Evolutionary conservation across 2,888 invertebrate species (phyloP), one percentile per base, ranked within the genome.

Genomic region (Geotrupes spiniger): DNA sequence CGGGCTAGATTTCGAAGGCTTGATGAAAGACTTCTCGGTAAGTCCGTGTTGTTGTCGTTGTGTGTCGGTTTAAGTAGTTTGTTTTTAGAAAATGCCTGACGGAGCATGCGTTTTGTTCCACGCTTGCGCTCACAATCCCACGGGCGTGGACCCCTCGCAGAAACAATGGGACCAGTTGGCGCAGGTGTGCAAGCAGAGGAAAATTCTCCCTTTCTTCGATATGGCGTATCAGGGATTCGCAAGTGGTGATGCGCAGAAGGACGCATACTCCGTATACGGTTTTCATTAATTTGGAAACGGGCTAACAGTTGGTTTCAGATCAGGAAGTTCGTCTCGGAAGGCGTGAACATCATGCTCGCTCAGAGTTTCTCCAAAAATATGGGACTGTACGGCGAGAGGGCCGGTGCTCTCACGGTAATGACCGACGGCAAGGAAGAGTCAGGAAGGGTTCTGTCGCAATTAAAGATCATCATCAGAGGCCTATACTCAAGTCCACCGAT

Each of bases 151-250:
- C 75, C 94, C 94, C 1, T 84, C 76, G 52, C 80, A 80, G 2
- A 87, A 89, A 46, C 92, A 96, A 69, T 99, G 98, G 98, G 76
- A 82, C 47, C 87, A 92, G 73, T 76, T 98, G 1, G 92, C 92
- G 1, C 70, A 82, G 59, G 74, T 93, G 2, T 82, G 96, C 50
- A 94, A 92, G 71, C 79, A 84, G 51, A 82, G 76, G 63, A 85
- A 92, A 43, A 72, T 97, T 12, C 89, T 89, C 69, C 91, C 94
- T 25, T 97, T 87, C 79, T 94, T 98, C 72, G 98, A 99, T 74
- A 94, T 97, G 94, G 98, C 98, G 25, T 99, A 98, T 76, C 98
- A 98, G 77, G 95, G 94, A 27, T 94, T 94, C 74, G 94, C 94
- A 4, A 89, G 89, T 44, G 92, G 98, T 42, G 83, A 87, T 70